These are phyloP conservation scores for Nasonia oneida DNA, from an alignment of 2,888 invertebrate genomes.

Conservation along the genomic window DNA sequence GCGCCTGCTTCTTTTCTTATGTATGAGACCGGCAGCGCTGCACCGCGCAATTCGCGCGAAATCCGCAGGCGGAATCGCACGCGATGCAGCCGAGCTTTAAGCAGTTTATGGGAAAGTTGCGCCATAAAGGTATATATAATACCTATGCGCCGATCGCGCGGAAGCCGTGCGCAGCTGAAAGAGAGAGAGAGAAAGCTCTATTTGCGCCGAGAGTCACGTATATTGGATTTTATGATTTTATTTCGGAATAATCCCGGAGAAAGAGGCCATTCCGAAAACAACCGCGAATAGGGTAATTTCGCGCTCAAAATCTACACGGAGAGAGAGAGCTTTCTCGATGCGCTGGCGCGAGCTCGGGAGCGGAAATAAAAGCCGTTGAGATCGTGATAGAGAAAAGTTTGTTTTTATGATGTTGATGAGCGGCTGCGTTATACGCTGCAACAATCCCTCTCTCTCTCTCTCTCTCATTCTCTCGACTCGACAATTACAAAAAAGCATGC, in stretches of 20 bases:
- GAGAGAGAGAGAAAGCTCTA: not conserved
- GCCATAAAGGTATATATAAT: not conserved
- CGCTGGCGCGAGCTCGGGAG: not conserved
- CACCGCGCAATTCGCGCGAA: not conserved
- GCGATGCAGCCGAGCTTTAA: constrained; percentile 13
- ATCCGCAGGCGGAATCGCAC: constrained; percentile 17
- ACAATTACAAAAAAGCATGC: not conserved
- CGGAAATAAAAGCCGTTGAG: constrained; percentile 4
- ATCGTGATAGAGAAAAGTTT: constrained; percentile 7
- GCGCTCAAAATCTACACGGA: too few species aligned
- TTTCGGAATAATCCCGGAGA: not conserved
- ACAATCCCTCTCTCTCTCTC: not conserved
- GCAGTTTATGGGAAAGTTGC: constrained; percentile 1
- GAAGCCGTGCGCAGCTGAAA: too few species aligned
- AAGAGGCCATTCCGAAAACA: not conserved
- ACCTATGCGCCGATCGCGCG: not conserved
- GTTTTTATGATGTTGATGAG: not conserved
- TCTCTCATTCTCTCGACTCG: not conserved
- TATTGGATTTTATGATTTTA: constrained; percentile 2
- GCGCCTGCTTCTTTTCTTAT: constrained; percentile 23
- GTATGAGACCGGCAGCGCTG: not conserved
- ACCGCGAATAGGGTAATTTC: not conserved
- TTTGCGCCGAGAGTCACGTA: not conserved
- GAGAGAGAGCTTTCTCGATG: not conserved
- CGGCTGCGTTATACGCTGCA: not conserved